Evolutionary conservation across 2,888 invertebrate species (phyloP).

Genomic region (Carpatolechia fugitivella): DNA sequence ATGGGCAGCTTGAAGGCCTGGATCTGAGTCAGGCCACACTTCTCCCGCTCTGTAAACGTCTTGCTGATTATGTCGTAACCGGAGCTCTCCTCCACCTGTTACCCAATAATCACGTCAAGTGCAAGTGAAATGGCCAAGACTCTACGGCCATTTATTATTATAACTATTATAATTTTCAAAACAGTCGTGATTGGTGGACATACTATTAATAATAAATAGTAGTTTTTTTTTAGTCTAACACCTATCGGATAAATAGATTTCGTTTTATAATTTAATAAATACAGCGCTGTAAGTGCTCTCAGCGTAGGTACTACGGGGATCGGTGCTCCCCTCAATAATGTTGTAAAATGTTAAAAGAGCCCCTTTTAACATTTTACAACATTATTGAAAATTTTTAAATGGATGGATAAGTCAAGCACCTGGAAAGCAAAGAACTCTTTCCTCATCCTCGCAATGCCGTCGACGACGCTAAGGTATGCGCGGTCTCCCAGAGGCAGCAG

Average conservation of each 20-base stretch:
- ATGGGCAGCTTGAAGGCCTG: conserved; percentile 79
- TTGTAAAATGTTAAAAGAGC: no score
- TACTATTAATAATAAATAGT: no score
- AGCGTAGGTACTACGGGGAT: no score
- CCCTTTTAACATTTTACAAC: no score
- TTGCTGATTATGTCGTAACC: conserved; percentile 81
- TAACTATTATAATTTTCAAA: no score
- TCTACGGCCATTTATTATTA: no score
- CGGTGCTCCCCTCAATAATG: no score
- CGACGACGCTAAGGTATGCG: conserved; percentile 70
- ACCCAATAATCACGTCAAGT: background rate
- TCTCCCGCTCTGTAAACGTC: conserved; percentile 81
- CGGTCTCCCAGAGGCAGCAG: conserved; percentile 74
- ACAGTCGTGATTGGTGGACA: no score
- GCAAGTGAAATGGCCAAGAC: background rate
- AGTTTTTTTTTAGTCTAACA: background rate
- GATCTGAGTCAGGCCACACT: conserved; percentile 80
- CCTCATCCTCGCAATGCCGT: conserved; percentile 78
- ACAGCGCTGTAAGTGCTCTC: no score
- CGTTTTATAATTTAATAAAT: no score
- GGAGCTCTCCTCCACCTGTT: conserved; percentile 73
- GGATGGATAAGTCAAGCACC: no score
- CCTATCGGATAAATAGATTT: background rate
- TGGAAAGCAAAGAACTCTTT: conserved; percentile 79
- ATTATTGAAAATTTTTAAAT: no score